These are phyloP conservation scores for Pristionchus entomophagus DNA, from an alignment of 2,888 invertebrate genomes.

Conservation along the genomic window DNA sequence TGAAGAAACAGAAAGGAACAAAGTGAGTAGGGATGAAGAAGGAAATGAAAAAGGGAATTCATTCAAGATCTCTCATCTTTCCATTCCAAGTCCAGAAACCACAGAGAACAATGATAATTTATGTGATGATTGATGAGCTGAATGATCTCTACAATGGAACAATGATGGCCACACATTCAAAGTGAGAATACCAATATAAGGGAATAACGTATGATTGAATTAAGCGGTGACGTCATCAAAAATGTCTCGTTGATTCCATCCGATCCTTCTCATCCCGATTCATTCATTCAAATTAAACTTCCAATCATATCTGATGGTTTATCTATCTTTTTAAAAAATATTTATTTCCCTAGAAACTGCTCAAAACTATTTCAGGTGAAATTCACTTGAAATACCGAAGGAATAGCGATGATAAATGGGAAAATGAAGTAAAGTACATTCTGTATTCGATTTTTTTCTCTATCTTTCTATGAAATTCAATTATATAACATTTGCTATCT, in stretches of 20 bases:
- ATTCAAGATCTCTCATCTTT: background rate
- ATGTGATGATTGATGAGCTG: background rate
- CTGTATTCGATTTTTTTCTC: background rate
- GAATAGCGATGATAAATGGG: conserved; percentile 51
- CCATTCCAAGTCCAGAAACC: background rate
- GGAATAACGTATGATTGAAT: background rate
- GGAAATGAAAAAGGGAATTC: background rate
- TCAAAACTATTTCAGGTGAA: too few species aligned
- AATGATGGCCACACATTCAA: background rate
- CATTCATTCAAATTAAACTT: conserved; percentile 63
- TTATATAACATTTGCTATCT: background rate
- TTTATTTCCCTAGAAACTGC: too few species aligned
- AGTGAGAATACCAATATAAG: background rate
- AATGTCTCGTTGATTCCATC: background rate
- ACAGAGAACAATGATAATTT: background rate
- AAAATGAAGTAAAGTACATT: background rate
- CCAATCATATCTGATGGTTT: conserved; percentile 65
- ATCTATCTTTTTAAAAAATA: too few species aligned
- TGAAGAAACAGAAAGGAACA: background rate
- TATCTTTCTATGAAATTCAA: background rate
- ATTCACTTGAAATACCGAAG: conserved; percentile 64
- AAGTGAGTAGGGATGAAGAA: background rate
- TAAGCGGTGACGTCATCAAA: background rate
- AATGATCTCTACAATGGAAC: background rate
- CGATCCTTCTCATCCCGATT: background rate